phyloP scores from a whole-genome alignment of 2,113 vertebrate genomes.

The Alligator sinensis region DNA sequence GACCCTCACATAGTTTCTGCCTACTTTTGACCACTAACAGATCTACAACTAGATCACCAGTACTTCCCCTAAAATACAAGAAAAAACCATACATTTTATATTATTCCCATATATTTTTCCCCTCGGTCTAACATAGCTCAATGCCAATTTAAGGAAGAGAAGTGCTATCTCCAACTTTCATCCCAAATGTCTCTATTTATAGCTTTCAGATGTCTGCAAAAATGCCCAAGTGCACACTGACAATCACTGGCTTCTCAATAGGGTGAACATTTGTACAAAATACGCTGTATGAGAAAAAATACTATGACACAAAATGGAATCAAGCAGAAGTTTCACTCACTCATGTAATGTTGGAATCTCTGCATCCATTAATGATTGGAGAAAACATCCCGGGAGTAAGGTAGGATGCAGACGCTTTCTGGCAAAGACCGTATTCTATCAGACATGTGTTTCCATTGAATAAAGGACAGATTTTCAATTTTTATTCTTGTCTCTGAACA shows the following conservation, averaged over 20 bases:
- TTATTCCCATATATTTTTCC: not conserved
- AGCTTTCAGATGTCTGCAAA: not conserved
- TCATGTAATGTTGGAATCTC: not conserved
- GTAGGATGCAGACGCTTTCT: not conserved
- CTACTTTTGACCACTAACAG: not conserved
- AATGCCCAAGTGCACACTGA: not conserved
- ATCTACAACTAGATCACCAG: not conserved
- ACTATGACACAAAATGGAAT: not conserved
- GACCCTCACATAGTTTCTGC: no score
- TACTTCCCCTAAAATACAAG: not conserved
- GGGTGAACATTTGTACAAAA: not conserved
- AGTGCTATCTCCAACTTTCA: not conserved
- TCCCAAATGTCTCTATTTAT: not conserved
- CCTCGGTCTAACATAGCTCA: not conserved
- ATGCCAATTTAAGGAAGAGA: not conserved
- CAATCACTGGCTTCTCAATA: not conserved
- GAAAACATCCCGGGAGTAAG: not conserved
- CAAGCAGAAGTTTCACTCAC: not conserved
- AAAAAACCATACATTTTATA: not conserved
- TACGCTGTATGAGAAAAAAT: not conserved
- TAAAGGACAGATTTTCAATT: not conserved
- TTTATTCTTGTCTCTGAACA: not conserved
- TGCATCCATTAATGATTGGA: not conserved
- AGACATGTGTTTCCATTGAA: not conserved
- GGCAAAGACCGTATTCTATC: not conserved